Evolutionary conservation across 2,888 invertebrate species (phyloP), one percentile per base, ranked within the genome.

Genomic region (Branchipolynoe longqiensis): DNA sequence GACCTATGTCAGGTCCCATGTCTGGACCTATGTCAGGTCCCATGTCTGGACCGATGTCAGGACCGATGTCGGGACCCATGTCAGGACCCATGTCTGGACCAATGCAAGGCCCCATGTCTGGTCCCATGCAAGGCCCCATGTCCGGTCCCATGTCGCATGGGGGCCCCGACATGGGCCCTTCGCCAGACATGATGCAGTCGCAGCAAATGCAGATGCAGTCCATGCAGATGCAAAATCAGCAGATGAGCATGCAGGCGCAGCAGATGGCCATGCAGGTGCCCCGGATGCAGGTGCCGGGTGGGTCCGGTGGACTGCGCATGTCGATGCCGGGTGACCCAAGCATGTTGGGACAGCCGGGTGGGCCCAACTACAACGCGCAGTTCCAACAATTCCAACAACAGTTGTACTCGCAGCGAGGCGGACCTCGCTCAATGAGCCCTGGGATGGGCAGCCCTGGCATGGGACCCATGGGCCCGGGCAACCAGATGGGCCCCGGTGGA

Each of bases 371-470:
- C 86, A 90, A 84, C 87, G 88, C 90, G 48, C 92, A 92, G 82
- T 92, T 90, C 88, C 92, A 92, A 85, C 92, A 92, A 87, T 92
- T 92, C 88, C 93, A 92, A 86, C 92, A 93, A 87, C 93, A 92
- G 89, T 87, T 92, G 64, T 92, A 92, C 85, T 90, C 92, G 2
- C 88, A 88, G 62, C 36, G 41, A 33, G 88, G 88, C 28, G 88
- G 88, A 40, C 88, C 87, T 3, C 59, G 82, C 28, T 54, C 41
- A 0, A 87, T 87, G 87, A 78, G 85, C 40, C 78, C 78, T 6
- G 64, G 58, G 14, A 85, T 85, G 85, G 82, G 82, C 25, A 40
- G 59, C 22, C 64, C 78, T 3, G 85, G 64, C 22, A 85, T 85
- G 85, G 58, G 82, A 2, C 83, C 73, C 12, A 58, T 38, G 56